Percentiles rank a stretch among this genome's conserved stretches.
These are phyloP conservation scores for Bimastos eiseni DNA, from an alignment of 2,888 invertebrate genomes.

Conservation along the genomic window DNA sequence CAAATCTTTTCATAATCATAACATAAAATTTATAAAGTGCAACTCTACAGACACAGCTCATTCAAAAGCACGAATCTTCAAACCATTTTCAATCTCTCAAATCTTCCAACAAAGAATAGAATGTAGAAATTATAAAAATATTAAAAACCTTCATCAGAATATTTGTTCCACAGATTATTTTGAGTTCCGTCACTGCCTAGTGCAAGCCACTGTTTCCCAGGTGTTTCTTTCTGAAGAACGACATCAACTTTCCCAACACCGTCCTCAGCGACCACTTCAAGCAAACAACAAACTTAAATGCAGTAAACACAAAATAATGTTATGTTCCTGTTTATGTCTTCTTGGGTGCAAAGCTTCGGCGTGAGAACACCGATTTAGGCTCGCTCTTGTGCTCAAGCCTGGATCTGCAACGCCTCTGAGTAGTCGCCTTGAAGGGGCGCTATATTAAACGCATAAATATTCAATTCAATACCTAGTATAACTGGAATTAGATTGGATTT, in stretches of 20 bases:
- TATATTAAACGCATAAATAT: too few relatives aligned
- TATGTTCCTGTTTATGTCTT: neutral
- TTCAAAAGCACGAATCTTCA: neutral
- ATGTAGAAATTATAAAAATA: neutral
- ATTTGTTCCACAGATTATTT: conserved; percentile 25
- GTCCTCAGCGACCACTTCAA: neutral
- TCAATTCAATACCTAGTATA: too few relatives aligned
- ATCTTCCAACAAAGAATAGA: neutral
- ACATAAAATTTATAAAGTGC: too few relatives aligned
- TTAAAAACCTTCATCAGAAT: conserved; percentile 36
- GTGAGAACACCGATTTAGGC: too few relatives aligned
- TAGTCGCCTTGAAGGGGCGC: too few relatives aligned
- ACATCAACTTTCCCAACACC: conserved; percentile 55
- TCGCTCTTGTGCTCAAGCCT: too few relatives aligned
- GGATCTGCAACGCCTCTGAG: too few relatives aligned
- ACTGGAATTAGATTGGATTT: neutral
- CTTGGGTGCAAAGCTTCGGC: too few relatives aligned
- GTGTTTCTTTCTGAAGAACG: conserved; percentile 48
- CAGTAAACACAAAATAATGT: neutral
- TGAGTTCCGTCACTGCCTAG: conserved; percentile 26
- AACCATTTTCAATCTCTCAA: neutral
- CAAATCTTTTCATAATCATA: too few relatives aligned
- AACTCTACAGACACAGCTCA: too few relatives aligned
- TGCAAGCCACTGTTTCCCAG: conserved; percentile 49
- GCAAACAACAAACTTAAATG: conserved; percentile 3